Base-by-base conservation (phyloP, 1,140 invertebrate species). In the Lanistes nyassanus region DNA sequence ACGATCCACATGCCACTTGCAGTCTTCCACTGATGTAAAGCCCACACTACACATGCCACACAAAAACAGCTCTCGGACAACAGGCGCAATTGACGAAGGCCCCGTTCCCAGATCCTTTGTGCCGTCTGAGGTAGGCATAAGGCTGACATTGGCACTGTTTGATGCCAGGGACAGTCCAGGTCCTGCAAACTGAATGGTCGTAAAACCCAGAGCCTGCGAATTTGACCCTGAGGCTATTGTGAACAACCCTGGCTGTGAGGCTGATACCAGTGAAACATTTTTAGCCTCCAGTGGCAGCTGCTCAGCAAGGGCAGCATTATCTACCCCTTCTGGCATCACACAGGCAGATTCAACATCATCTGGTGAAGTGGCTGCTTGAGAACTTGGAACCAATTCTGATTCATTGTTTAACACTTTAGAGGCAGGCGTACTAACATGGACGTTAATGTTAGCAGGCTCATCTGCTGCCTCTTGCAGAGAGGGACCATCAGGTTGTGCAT, bases 31-130 rank as follows among this genome's bases (percentile, higher is more conserved):
- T 42, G 76, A 82, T 47, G 71, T 80, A 77, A 88, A 89, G 5
- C 82, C 87, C 47, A 85, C 68, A 70, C 78, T 86, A 73, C 88
- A 89, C 70, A 87, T 82, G 13, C 87, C 87, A 82, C 88, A 89
- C 1, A 89, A 74, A 78, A 86, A 88, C 26, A 88, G 76, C 37
- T 86, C 84, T 66, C 84, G 81, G 36, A 79, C 82, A 53, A 79
- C 73, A 29, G 70, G 70, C 3, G 70, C 70, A 26, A 72, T 72
- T n/a, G 70, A 72, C 23, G 78, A 21, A 39, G 58, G 29, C n/a
- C 47, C 53, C 26, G 56, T 72, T n/a, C 70, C 70, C 9, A 72
- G 56, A 34, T 72, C 70, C 23, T 60, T 58, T 55, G 53, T 58
- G 31, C 26, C n/a, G 19, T 72, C 56, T 26, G 39, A 13, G 3